phyloP scores from a whole-genome alignment of 2,113 vertebrate species.

The Vidua chalybeata region DNA sequence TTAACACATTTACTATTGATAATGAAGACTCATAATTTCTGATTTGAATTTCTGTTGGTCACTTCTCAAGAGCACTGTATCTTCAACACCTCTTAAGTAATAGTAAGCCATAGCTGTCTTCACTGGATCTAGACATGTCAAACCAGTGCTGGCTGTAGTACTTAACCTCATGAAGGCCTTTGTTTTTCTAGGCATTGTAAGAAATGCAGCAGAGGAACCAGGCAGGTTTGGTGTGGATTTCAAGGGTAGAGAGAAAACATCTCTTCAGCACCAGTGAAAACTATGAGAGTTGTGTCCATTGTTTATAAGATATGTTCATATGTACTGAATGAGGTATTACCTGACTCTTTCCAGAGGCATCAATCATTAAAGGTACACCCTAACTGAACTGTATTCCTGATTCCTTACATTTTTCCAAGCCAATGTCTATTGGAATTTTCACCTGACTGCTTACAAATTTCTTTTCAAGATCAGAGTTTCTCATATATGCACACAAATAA shows the following conservation, averaged over 20 bases:
- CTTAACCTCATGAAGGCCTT: constrained; percentile 52
- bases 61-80: background rate
- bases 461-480: background rate
- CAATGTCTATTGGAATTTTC: background rate
- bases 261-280: background rate
- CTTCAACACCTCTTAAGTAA: background rate
- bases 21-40: background rate
- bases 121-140: background rate
- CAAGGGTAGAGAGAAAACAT: background rate
- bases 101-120: background rate
- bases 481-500: background rate
- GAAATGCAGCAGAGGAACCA: background rate
- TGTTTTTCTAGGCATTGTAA: constrained; percentile 2
- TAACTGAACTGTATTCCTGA: background rate
- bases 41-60: background rate
- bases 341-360: background rate
- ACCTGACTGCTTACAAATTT: background rate
- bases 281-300: background rate
- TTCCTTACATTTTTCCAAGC: background rate
- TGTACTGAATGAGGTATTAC: background rate
- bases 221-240: background rate
- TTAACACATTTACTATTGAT: background rate
- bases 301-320: background rate
- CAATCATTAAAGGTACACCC: background rate
- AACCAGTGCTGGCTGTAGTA: constrained; percentile 62